Evolutionary conservation across 1,140 invertebrate genomes (phyloP).

Genomic region (Eumaeus atala): DNA sequence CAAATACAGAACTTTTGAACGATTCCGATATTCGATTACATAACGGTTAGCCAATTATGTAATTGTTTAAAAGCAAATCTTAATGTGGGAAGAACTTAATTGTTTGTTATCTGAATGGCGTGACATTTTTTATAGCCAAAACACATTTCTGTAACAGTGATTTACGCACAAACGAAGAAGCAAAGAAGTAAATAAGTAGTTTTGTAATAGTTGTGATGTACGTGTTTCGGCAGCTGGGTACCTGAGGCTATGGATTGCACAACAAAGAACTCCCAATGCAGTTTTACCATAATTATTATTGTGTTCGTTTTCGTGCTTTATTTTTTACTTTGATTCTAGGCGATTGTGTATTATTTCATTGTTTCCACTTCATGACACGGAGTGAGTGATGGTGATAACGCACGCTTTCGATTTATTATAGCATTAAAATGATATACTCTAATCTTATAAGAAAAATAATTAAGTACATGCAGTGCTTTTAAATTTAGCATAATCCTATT

Average conservation of each 20-base stretch:
- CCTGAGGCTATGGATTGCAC: slow-evolving; percentile 11
- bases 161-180: neutral
- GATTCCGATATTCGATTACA: neutral
- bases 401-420: too few species aligned
- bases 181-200: neutral
- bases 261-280: slow-evolving; percentile 25
- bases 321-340: slow-evolving; percentile 22
- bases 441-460: too few species aligned
- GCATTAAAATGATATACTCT: too few species aligned
- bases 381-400: too few species aligned
- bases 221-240: slow-evolving; percentile 4
- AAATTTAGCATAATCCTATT: too few species aligned
- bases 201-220: slow-evolving; percentile 14
- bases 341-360: slow-evolving; percentile 33
- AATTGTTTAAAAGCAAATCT: slow-evolving; percentile 1
- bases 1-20: neutral
- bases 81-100: slow-evolving; percentile 4
- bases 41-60: neutral
- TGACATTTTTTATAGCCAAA: neutral
- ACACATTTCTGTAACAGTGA: neutral
- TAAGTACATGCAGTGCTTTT: too few species aligned
- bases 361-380: slow-evolving; percentile 20
- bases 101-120: neutral
- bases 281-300: slow-evolving; percentile 23
- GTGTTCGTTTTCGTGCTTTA: slow-evolving; percentile 25